Conservation (phyloP, 2,797 vertebrate genomes). For the Melanogrammus aeglefinus region DNA sequence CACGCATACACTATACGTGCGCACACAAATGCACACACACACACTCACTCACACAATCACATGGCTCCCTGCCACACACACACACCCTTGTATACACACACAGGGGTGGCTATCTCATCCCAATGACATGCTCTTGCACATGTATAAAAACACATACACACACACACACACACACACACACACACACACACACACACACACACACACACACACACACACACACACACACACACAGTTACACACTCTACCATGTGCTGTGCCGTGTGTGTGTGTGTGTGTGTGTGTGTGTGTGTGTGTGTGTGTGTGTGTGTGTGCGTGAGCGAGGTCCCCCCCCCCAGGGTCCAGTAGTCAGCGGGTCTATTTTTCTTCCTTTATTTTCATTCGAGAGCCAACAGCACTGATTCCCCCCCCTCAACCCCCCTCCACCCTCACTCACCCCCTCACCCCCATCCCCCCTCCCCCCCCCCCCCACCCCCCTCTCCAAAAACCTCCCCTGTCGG, state of each 20-base stretch:
- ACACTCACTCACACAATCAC: constrained; percentile 27
- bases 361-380: constrained; percentile 68
- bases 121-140: constrained; percentile 6
- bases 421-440: too few species aligned
- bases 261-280: constrained; percentile 8
- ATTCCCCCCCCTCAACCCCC: too few species aligned
- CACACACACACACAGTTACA: background rate
- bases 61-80: constrained; percentile 7
- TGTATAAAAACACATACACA: background rate
- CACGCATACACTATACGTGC: background rate
- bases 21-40: constrained; percentile 5
- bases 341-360: constrained; percentile 58
- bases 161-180: background rate
- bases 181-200: background rate
- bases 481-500: constrained; percentile 7
- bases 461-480: background rate
- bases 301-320: constrained; percentile 4
- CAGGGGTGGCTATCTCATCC: constrained; percentile 5
- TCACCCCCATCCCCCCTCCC: background rate
- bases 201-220: background rate
- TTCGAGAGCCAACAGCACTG: constrained; percentile 41
- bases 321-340: constrained; percentile 14
- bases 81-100: constrained; percentile 7
- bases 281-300: background rate
- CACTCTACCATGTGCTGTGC: background rate